phyloP scores from a whole-genome alignment of 2,888 invertebrate genomes.

The Aporophyla lueneburgensis region DNA sequence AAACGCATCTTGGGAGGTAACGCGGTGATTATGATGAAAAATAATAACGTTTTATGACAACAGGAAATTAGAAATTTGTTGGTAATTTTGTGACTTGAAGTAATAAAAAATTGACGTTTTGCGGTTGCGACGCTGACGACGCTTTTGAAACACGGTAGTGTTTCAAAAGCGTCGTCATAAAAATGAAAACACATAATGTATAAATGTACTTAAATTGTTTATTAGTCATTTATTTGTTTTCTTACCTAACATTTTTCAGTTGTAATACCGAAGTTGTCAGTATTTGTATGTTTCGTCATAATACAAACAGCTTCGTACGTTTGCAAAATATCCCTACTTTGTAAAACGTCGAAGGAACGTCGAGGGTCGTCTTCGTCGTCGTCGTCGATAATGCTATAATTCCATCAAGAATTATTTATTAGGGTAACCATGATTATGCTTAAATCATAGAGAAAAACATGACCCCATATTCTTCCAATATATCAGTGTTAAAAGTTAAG shows the following conservation, averaged over 20 bases:
- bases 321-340: neutral
- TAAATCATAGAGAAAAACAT: neutral
- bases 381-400: too few relatives aligned
- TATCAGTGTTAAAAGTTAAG: neutral
- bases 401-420: neutral
- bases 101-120: conserved; percentile 45
- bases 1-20: conserved; percentile 57
- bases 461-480: neutral
- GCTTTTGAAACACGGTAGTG: too few relatives aligned
- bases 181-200: conserved; percentile 14
- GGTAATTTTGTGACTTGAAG: conserved; percentile 57
- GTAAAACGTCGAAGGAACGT: neutral
- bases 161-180: conserved; percentile 30
- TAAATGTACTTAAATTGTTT: conserved; percentile 22
- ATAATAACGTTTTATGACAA: conserved; percentile 58
- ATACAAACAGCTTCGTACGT: neutral
- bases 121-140: too few relatives aligned
- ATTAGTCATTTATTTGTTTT: neutral
- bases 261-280: neutral
- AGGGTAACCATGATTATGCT: neutral
- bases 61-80: conserved; percentile 66
- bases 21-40: conserved; percentile 56
- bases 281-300: neutral
- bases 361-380: too few relatives aligned
- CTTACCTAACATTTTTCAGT: neutral